Conservation (phyloP, 2,797 vertebrate species). For the Sebastes flavidus region DNA sequence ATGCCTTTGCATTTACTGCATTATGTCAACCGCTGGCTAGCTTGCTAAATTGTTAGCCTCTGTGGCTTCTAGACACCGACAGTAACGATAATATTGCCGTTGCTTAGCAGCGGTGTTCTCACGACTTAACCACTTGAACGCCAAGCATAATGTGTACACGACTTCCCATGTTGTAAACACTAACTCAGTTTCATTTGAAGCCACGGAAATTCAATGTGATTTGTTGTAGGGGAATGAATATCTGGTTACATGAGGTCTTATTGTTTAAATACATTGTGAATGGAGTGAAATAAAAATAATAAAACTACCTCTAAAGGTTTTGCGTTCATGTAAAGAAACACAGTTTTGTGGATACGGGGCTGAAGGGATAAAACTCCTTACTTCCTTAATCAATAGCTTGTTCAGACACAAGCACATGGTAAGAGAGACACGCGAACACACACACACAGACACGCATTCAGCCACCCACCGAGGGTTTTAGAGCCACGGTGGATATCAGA, state of each 20-base stretch:
- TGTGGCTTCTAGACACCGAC: too few species aligned
- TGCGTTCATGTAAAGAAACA: neutral
- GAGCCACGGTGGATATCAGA: constrained; percentile 77
- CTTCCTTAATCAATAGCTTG: neutral
- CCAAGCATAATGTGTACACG: too few species aligned
- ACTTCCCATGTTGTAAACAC: too few species aligned
- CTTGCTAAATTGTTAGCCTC: too few species aligned
- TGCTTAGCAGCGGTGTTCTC: too few species aligned
- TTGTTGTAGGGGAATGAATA: neutral
- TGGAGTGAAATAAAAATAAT: neutral
- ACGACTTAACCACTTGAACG: too few species aligned
- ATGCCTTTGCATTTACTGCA: too few species aligned
- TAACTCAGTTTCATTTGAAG: too few species aligned
- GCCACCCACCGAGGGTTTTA: constrained; percentile 63
- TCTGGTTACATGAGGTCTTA: neutral
- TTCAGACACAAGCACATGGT: constrained; percentile 7
- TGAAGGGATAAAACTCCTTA: neutral
- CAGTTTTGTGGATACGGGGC: neutral
- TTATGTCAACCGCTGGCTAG: too few species aligned
- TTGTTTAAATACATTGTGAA: neutral
- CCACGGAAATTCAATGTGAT: neutral
- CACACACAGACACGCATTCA: constrained; percentile 19
- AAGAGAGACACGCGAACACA: constrained; percentile 4
- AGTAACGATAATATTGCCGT: too few species aligned
- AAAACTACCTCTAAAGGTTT: neutral